These are phyloP conservation scores for Apoda limacodes DNA, from an alignment of 2,888 invertebrate genomes.

Conservation along the genomic window DNA sequence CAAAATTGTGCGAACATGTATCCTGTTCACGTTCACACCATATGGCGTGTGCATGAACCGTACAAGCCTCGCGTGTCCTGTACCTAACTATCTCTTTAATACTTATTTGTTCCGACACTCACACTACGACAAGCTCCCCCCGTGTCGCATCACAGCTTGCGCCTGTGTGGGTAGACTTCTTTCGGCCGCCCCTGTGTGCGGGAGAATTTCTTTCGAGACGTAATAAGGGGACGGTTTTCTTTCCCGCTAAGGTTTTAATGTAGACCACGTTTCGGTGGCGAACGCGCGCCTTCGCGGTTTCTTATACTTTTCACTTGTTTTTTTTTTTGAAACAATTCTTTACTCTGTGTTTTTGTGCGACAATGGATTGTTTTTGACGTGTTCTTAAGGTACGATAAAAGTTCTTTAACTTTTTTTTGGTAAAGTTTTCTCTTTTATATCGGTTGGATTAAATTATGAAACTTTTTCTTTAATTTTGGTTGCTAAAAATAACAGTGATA, in stretches of 20 bases:
- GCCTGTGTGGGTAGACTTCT: conserved; percentile 60
- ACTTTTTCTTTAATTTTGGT: too few species aligned
- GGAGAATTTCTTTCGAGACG: conserved; percentile 68
- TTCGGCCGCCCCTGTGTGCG: conserved; percentile 60
- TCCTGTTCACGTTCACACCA: too few species aligned
- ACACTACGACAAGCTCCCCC: conserved; percentile 45
- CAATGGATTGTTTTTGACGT: too few species aligned
- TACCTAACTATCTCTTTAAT: conserved; percentile 68
- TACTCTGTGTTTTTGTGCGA: too few species aligned
- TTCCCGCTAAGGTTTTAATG: conserved; percentile 70
- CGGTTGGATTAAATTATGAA: conserved; percentile 9
- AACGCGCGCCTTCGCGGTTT: conserved; percentile 64
- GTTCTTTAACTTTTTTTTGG: conserved; percentile 15
- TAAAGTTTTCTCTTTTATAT: conserved; percentile 17
- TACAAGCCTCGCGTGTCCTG: conserved; percentile 38
- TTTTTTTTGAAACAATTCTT: not conserved
- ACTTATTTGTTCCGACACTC: conserved; percentile 58
- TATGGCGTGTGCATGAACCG: conserved; percentile 40
- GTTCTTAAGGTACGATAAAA: conserved; percentile 15
- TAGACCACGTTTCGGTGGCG: conserved; percentile 68
- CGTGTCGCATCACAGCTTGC: conserved; percentile 36
- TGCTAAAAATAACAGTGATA: conserved; percentile 18
- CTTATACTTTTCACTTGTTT: conserved; percentile 4
- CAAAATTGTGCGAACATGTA: too few species aligned
- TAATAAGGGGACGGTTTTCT: conserved; percentile 69